Percentiles rank a stretch among this genome's conserved stretches.
phyloP scores from a whole-genome alignment of 2,113 vertebrate genomes.

The Chaetodon auriga region DNA sequence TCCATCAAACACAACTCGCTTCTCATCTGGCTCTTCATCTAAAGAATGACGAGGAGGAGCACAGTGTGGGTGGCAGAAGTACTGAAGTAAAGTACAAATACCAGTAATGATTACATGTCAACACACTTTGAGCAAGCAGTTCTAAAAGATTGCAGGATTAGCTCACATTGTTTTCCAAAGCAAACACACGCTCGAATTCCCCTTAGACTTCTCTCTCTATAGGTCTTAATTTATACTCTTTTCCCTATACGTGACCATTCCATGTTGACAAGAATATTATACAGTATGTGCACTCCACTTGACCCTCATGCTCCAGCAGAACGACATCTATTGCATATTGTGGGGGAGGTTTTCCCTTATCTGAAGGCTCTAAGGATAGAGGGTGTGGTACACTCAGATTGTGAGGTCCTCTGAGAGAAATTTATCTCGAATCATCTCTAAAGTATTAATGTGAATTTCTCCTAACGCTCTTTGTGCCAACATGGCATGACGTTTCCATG shows the following conservation, averaged over 20 bases:
- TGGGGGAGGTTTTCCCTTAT: too few relatives aligned
- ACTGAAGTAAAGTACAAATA: conserved; percentile 3
- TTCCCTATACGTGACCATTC: too few relatives aligned
- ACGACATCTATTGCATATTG: not conserved
- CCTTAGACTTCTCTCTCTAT: too few relatives aligned
- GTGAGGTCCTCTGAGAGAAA: too few relatives aligned
- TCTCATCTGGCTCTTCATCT: conserved; percentile 86
- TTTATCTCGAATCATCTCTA: not conserved
- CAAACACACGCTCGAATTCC: not conserved
- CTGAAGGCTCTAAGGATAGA: too few relatives aligned
- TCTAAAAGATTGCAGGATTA: not conserved
- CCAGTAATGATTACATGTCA: not conserved
- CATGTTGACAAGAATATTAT: too few relatives aligned
- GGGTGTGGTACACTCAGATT: too few relatives aligned
- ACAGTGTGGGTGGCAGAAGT: not conserved
- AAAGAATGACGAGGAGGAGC: not conserved
- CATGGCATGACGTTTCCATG: conserved; percentile 4
- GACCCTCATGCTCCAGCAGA: too few relatives aligned
- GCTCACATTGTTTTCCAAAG: not conserved
- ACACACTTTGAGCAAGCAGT: not conserved
- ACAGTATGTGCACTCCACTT: not conserved
- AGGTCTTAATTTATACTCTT: too few relatives aligned
- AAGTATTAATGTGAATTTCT: not conserved
- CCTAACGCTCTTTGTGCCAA: conserved; percentile 1
- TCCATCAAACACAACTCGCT: conserved; percentile 86